Base-by-base conservation (phyloP, 2,797 vertebrate species). In the Sphenodon punctatus region DNA sequence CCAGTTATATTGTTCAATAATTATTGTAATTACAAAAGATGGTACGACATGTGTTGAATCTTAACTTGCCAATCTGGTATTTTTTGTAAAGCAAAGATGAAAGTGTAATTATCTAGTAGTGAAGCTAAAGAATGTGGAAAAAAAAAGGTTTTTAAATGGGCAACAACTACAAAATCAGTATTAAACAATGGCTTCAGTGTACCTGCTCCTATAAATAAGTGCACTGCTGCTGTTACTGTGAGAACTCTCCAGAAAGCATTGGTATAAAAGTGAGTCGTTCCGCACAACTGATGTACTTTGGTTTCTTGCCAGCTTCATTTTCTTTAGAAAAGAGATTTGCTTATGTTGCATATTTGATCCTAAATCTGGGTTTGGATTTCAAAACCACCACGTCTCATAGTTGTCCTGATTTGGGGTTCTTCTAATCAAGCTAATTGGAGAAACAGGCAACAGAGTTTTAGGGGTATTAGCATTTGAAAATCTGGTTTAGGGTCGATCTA, bases 1-100 rank as follows among this genome's bases (percentile, higher is more conserved):
- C 84, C 72, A 84, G 88, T 90, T 67, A 22, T 34, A 87, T 87
- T 87, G 59, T 82, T 91, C 77, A 91, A 92, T 73, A 85, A 73
- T 66, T 67, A 84, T 41, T 78, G 75, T 80, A 27, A 49, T 85
- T 77, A 82, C 59, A 61, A 84, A 86, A 88, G 85, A 84, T 85
- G 82, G 59, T 41, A 30, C 36, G 49, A 25, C 75, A 22, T 56
- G 5, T 65, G 39, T 36, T 67, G 65, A 92, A 84, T 82, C 49
- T 88, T 78, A 75, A 90, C 63, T 71, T 71, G 80, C 69, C 60
- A 55, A 45, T 83, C 58, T 34, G 67, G 13, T 36, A 36, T 22
- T 72, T 88, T 88, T 27, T 51, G 12, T 86, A 78, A 91, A 85
- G 53, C n/a, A 82, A 77, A 79, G 61, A 87, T 65, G 85, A 80